Conservation (phyloP, 2,888 invertebrate species). For the Plemyria rubiginata region DNA sequence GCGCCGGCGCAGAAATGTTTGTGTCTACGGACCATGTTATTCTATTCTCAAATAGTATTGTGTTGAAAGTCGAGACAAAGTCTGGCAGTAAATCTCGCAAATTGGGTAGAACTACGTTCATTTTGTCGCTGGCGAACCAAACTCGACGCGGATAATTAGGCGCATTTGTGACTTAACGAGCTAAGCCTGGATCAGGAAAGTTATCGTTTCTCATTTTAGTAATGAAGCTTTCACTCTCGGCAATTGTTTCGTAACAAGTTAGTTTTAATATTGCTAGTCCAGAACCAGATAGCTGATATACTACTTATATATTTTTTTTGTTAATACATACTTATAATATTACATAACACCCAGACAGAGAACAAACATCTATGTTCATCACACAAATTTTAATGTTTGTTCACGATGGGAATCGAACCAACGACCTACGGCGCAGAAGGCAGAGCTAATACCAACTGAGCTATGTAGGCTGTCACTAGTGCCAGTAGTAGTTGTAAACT, state of each 20-base stretch:
- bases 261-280: slow-evolving; percentile 17
- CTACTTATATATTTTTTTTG: too few relatives aligned
- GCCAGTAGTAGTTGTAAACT: slow-evolving; percentile 40
- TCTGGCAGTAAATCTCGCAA: slow-evolving; percentile 39
- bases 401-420: too few relatives aligned
- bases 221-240: slow-evolving; percentile 29
- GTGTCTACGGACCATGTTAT: slow-evolving; percentile 40
- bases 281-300: too few relatives aligned
- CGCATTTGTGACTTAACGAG: slow-evolving; percentile 26
- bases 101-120: slow-evolving; percentile 35
- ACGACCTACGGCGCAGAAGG: too few relatives aligned
- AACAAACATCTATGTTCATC: too few relatives aligned
- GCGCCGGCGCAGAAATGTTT: slow-evolving; percentile 45
- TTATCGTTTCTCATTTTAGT: slow-evolving; percentile 27
- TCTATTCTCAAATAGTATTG: slow-evolving; percentile 42
- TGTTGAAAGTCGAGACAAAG: slow-evolving; percentile 40
- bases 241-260: slow-evolving; percentile 22
- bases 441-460: too few relatives aligned
- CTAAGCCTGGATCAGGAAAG: slow-evolving; percentile 19
- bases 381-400: too few relatives aligned
- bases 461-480: too few relatives aligned
- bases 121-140: slow-evolving; percentile 28
- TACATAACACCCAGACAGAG: too few relatives aligned
- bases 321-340: too few relatives aligned
- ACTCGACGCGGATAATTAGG: slow-evolving; percentile 35